These are phyloP conservation scores for Microctonus hyperodae DNA, from an alignment of 2,888 invertebrate genomes.

Conservation along the genomic window DNA sequence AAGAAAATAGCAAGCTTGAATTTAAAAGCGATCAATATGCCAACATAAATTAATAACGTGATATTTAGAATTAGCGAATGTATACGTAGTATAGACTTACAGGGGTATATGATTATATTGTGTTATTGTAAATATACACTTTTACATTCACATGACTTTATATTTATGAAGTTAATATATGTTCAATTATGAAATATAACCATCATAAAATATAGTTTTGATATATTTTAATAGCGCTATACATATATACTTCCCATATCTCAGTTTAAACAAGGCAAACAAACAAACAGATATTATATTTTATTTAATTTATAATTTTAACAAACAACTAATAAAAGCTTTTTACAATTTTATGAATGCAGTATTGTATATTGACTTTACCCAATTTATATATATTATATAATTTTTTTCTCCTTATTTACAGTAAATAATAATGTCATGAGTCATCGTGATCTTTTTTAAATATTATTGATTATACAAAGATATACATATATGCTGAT, in stretches of 20 bases:
- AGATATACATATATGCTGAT: too few species aligned
- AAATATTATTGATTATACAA: neutral
- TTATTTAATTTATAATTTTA: too few species aligned
- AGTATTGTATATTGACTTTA: neutral
- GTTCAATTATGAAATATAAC: too few species aligned
- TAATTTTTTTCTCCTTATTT: neutral
- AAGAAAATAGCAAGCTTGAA: constrained; percentile 16
- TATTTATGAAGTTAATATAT: constrained; percentile 1
- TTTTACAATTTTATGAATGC: too few species aligned
- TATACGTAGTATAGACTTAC: neutral
- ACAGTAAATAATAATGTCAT: neutral
- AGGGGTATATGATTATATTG: neutral
- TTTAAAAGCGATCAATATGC: constrained; percentile 34
- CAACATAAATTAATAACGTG: constrained; percentile 37
- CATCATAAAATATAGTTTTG: too few species aligned
- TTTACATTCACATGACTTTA: constrained; percentile 6
- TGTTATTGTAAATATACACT: constrained; percentile 1
- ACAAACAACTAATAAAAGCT: too few species aligned
- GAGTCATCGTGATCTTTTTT: neutral
- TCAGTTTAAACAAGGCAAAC: too few species aligned
- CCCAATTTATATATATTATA: neutral
- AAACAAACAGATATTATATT: too few species aligned
- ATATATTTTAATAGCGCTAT: too few species aligned
- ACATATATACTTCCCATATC: too few species aligned
- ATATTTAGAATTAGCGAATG: constrained; percentile 23